A percentile compares a stretch with the other conserved stretches of the same genome.
phyloP scores from a whole-genome alignment of 2,113 vertebrate genomes.

The Hippocampus guttulatus region DNA sequence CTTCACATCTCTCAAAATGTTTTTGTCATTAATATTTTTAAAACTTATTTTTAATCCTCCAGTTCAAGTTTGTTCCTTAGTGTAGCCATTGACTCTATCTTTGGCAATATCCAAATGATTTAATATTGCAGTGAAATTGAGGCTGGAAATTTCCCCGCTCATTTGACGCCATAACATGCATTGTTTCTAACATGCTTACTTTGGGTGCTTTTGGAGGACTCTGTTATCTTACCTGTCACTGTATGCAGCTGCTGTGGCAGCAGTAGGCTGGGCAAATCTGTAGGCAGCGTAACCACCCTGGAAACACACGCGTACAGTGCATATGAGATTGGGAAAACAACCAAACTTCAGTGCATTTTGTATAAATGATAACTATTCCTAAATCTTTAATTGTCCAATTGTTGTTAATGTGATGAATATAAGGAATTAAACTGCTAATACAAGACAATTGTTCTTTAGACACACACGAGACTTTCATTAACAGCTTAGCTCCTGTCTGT shows the following conservation, averaged over 20 bases:
- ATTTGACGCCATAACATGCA: neutral
- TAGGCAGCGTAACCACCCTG: slow-evolving; percentile 96
- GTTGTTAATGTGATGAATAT: neutral
- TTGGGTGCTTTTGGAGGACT: neutral
- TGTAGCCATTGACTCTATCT: no score
- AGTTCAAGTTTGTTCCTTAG: no score
- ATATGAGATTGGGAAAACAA: neutral
- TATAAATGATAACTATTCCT: neutral
- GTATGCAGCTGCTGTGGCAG: slow-evolving; percentile 93
- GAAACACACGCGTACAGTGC: slow-evolving; percentile 38
- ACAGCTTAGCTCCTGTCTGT: no score
- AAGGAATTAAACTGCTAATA: no score
- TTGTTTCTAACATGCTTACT: neutral
- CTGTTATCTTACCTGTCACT: slow-evolving; percentile 89
- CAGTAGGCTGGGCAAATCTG: slow-evolving; percentile 93
- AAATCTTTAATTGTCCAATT: neutral
- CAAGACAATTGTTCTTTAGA: no score
- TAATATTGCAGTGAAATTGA: no score
- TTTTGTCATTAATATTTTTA: no score
- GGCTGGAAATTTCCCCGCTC: neutral
- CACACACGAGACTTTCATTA: no score
- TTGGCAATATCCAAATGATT: no score
- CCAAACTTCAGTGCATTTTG: neutral
- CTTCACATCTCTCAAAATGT: no score
- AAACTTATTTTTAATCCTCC: no score